phyloP scores from a whole-genome alignment of 2,113 vertebrate species.

The Macquaria ambigua region DNA sequence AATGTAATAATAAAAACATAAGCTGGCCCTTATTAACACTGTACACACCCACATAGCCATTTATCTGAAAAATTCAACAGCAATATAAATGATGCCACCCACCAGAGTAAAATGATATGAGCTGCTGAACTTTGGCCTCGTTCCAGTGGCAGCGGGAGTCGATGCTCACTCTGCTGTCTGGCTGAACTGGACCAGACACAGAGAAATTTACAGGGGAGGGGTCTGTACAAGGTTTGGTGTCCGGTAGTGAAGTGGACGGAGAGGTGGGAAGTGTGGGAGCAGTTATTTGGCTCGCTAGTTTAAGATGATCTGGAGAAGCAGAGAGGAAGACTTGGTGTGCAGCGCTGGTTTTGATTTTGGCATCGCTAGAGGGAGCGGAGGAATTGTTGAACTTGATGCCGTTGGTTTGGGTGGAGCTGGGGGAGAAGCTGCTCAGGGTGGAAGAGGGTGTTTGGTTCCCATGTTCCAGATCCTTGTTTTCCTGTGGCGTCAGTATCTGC shows the following conservation, averaged over 20 bases:
- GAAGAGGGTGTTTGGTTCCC: slow-evolving; percentile 32
- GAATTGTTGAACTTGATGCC: background rate
- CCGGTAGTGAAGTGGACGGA: slow-evolving; percentile 3
- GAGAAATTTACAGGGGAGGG: background rate
- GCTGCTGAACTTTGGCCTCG: slow-evolving; percentile 72
- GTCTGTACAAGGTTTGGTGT: slow-evolving; percentile 10
- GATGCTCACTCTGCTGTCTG: background rate
- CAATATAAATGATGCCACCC: background rate
- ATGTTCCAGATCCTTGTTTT: slow-evolving; percentile 24
- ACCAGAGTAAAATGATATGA: slow-evolving; percentile 74
- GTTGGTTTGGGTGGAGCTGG: slow-evolving; percentile 35
- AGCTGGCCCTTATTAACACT: background rate
- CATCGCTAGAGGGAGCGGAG: background rate
- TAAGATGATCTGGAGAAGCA: slow-evolving; percentile 9
- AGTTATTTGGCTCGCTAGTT: background rate
- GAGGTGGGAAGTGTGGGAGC: background rate
- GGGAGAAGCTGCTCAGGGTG: slow-evolving; percentile 38
- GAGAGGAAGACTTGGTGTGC: slow-evolving; percentile 35
- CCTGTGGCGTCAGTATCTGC: background rate
- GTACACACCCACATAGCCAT: background rate
- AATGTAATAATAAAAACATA: background rate
- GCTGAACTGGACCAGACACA: background rate
- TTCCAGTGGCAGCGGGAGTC: slow-evolving; percentile 72
- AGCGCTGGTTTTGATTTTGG: background rate
- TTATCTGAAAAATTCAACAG: background rate